Conservation (phyloP, 1,140 invertebrate species). For the Drosophila persimilis region DNA sequence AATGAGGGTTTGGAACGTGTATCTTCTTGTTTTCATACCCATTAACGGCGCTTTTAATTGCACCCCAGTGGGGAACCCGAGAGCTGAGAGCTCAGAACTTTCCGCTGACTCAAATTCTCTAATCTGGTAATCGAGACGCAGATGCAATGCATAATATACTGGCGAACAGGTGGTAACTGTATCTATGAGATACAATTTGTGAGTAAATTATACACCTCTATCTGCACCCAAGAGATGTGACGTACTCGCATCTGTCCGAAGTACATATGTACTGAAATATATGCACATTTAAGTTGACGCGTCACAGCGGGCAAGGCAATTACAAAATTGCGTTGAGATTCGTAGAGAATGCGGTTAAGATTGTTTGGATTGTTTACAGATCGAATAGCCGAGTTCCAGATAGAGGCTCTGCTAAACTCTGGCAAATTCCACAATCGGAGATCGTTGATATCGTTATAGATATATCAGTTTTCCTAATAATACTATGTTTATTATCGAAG, state of each 20-base stretch:
- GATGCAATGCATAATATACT: slow-evolving; percentile 16
- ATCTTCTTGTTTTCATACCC: slow-evolving; percentile 1
- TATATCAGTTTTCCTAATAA: no score
- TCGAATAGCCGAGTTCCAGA: no score
- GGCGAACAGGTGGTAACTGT: slow-evolving; percentile 35
- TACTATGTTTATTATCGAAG: no score
- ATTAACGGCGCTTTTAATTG: slow-evolving; percentile 55
- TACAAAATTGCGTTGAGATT: not conserved
- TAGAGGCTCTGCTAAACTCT: no score
- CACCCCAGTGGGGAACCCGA: not conserved
- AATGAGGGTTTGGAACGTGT: slow-evolving; percentile 22
- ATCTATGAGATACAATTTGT: no score
- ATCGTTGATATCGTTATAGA: no score
- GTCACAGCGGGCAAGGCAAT: slow-evolving; percentile 39
- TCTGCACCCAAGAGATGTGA: slow-evolving; percentile 30
- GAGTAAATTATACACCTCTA: no score
- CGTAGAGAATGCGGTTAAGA: no score
- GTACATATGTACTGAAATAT: slow-evolving; percentile 28
- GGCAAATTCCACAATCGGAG: no score
- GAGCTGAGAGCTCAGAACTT: slow-evolving; percentile 21
- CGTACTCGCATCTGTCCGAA: slow-evolving; percentile 33
- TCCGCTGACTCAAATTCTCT: slow-evolving; percentile 42
- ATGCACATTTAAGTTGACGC: slow-evolving; percentile 58
- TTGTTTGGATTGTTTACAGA: no score
- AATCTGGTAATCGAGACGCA: slow-evolving; percentile 37